Evolutionary conservation across 2,113 vertebrate species (phyloP).

Genomic region (Carettochelys insculpta): DNA sequence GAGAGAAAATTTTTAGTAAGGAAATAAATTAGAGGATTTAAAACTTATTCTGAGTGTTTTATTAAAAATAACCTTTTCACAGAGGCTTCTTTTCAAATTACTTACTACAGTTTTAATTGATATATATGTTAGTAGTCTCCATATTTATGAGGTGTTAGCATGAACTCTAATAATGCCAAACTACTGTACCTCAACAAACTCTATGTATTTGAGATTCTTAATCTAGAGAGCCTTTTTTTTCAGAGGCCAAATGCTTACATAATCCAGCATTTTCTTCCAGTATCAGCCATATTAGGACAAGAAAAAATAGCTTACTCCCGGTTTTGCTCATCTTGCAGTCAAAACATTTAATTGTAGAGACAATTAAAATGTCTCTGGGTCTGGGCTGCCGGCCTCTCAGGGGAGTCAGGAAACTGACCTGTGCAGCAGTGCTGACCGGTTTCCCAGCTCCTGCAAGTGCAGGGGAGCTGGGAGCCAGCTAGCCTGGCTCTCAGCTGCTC

Average conservation of each 20-base stretch:
- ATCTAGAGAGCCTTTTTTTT: slow-evolving; percentile 10
- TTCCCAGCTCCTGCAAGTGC: no score
- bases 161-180: background rate
- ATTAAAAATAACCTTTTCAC: background rate
- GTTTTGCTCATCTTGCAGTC: background rate
- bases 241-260: background rate
- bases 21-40: slow-evolving; percentile 14
- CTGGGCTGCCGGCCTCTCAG: no score
- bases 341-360: background rate
- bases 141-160: slow-evolving; percentile 25
- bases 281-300: background rate
- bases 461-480: no score
- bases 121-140: slow-evolving; percentile 12
- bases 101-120: background rate
- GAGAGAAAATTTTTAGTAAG: background rate
- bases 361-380: no score
- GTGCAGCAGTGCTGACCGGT: no score
- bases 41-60: background rate
- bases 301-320: background rate
- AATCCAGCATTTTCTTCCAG: background rate
- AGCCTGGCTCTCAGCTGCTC: no score
- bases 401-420: no score
- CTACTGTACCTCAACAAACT: background rate
- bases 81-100: slow-evolving; percentile 31
- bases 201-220: slow-evolving; percentile 12